phyloP scores from a whole-genome alignment of 2,888 invertebrate species.

The Torymus aiolomorphi region DNA sequence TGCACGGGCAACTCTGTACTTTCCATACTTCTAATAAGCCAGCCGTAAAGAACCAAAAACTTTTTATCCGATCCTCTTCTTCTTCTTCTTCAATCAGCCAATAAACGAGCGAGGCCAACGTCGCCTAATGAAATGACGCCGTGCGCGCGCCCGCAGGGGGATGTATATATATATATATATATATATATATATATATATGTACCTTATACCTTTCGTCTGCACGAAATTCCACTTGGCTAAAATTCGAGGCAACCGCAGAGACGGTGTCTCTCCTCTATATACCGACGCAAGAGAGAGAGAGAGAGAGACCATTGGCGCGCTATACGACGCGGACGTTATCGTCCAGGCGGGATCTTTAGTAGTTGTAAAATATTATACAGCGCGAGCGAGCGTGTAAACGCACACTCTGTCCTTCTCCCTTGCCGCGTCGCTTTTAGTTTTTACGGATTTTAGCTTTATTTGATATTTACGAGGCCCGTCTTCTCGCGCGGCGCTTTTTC shows the following conservation, averaged over 20 bases:
- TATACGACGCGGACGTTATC: conserved; percentile 38
- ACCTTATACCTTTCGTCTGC: too few species aligned
- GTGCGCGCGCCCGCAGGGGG: conserved; percentile 56
- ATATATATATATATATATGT: too few species aligned
- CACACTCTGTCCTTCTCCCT: conserved; percentile 54
- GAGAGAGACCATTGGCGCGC: conserved; percentile 24
- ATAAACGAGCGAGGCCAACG: background rate
- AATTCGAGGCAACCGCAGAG: too few species aligned
- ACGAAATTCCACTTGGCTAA: too few species aligned
- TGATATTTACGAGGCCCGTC: conserved; percentile 26
- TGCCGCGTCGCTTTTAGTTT: conserved; percentile 48
- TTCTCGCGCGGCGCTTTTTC: background rate
- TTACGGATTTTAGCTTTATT: conserved; percentile 31
- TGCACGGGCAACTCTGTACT: too few species aligned
- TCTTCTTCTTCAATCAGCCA: background rate
- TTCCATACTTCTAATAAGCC: too few species aligned
- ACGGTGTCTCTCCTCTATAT: too few species aligned
- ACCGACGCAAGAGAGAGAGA: too few species aligned
- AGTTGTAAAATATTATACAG: conserved; percentile 42
- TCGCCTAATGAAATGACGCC: conserved; percentile 66
- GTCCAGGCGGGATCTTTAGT: conserved; percentile 39
- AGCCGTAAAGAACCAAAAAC: too few species aligned
- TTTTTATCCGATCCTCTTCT: too few species aligned
- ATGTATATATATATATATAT: too few species aligned
- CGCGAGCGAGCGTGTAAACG: background rate